Conservation (phyloP, 2,797 vertebrate species). For the Phalloptychus januarius region DNA sequence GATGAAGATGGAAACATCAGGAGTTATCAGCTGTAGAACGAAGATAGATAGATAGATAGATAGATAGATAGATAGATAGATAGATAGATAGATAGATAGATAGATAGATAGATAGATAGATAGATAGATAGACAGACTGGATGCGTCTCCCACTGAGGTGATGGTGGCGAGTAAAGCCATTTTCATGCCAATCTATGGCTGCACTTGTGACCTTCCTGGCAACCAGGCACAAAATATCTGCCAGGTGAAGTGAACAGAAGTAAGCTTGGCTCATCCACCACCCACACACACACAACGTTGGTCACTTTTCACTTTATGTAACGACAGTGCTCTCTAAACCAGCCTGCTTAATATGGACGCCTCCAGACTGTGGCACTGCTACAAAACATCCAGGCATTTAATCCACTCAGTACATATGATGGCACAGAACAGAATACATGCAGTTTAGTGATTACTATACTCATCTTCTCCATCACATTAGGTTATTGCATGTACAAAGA, state of each 20-base stretch:
- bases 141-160: constrained; percentile 30
- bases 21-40: too few relatives aligned
- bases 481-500: constrained; percentile 12
- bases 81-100: too few relatives aligned
- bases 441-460: constrained; percentile 44
- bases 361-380: constrained; percentile 52
- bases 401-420: constrained; percentile 53
- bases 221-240: constrained; percentile 58
- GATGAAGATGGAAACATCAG: too few relatives aligned
- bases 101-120: too few relatives aligned
- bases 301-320: constrained; percentile 45
- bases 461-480: constrained; percentile 17
- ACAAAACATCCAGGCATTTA: constrained; percentile 52
- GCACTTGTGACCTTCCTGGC: constrained; percentile 57
- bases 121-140: too few relatives aligned
- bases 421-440: constrained; percentile 38
- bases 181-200: constrained; percentile 58
- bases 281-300: constrained; percentile 37
- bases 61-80: too few relatives aligned
- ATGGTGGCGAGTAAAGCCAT: constrained; percentile 36
- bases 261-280: constrained; percentile 33
- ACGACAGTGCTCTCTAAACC: constrained; percentile 13
- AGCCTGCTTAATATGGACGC: constrained; percentile 61
- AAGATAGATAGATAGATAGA: too few relatives aligned
- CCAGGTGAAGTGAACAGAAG: constrained; percentile 53